Conservation (phyloP, 1,140 invertebrate species). For the Drusus annulatus region DNA sequence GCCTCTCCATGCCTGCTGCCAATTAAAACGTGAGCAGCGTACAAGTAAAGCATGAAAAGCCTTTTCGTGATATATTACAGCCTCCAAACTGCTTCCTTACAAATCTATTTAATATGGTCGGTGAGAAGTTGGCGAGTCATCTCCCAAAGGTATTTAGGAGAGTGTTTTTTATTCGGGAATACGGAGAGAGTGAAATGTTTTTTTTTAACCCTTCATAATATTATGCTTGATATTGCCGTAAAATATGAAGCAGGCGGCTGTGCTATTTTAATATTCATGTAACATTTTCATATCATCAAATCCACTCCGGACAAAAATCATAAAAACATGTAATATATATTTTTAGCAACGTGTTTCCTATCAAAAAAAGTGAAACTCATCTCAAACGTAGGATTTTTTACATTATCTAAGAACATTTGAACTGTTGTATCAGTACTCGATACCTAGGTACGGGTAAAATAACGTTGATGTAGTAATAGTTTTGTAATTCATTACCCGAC, state of each 20-base stretch:
- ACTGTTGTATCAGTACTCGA: too few relatives aligned
- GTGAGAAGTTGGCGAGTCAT: neutral
- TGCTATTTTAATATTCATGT: neutral
- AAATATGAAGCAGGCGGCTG: neutral
- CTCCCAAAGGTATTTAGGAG: neutral
- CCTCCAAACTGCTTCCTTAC: neutral
- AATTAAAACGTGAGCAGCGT: slow-evolving; percentile 39
- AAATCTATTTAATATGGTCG: neutral
- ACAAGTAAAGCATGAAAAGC: neutral
- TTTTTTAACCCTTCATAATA: neutral
- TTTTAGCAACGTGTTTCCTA: too few relatives aligned
- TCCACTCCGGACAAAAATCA: too few relatives aligned
- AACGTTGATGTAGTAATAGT: too few relatives aligned
- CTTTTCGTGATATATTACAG: slow-evolving; percentile 11
- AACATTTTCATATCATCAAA: too few relatives aligned
- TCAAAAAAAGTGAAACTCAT: too few relatives aligned
- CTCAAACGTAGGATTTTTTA: too few relatives aligned
- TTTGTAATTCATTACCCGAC: too few relatives aligned
- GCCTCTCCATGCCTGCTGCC: slow-evolving; percentile 16
- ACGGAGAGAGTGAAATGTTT: neutral
- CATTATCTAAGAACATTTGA: too few relatives aligned
- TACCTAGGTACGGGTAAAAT: too few relatives aligned
- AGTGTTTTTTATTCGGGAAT: neutral
- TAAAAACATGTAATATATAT: too few relatives aligned
- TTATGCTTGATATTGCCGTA: too few relatives aligned